Percentiles rank a stretch among this genome's conserved stretches.
Conservation (phyloP, 2,113 vertebrate genomes). For the Nansenia antarctica region DNA sequence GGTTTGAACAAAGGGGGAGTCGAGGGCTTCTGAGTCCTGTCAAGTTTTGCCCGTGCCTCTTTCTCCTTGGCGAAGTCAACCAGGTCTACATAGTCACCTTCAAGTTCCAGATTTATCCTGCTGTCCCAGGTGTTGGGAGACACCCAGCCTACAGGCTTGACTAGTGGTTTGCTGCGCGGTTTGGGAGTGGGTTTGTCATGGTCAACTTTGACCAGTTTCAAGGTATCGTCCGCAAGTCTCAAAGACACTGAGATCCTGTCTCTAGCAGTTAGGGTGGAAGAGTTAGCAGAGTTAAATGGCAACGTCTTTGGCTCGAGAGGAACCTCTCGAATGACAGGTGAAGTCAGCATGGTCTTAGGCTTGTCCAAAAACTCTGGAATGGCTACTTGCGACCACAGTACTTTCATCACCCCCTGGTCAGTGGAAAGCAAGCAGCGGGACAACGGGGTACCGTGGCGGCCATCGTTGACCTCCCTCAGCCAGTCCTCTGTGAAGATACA, state of each 20-base stretch:
- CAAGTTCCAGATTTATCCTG: slow-evolving; percentile 73
- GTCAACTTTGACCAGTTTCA: slow-evolving; percentile 81
- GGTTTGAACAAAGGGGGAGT: slow-evolving; percentile 56
- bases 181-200: slow-evolving; percentile 54
- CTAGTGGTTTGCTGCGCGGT: slow-evolving; percentile 49
- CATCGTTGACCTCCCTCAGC: slow-evolving; percentile 82
- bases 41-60: slow-evolving; percentile 39
- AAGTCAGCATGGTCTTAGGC: slow-evolving; percentile 56
- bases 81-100: slow-evolving; percentile 93
- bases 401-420: slow-evolving; percentile 80
- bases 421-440: slow-evolving; percentile 87
- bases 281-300: slow-evolving; percentile 39
- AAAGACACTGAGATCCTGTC: slow-evolving; percentile 62
- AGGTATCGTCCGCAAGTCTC: slow-evolving; percentile 58
- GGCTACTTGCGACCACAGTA: slow-evolving; percentile 84
- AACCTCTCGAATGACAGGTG: slow-evolving; percentile 30
- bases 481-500: slow-evolving; percentile 87
- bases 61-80: slow-evolving; percentile 79
- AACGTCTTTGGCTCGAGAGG: slow-evolving; percentile 18
- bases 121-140: slow-evolving; percentile 77
- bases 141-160: slow-evolving; percentile 66
- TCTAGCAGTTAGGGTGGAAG: slow-evolving; percentile 30
- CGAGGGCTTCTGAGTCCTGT: slow-evolving; percentile 28
- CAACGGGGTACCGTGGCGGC: slow-evolving; percentile 71
- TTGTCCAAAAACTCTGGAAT: slow-evolving; percentile 84